Percentiles rank a stretch among this genome's conserved stretches.
phyloP scores from a whole-genome alignment of 2,888 invertebrate genomes.

The Melolontha melolontha region DNA sequence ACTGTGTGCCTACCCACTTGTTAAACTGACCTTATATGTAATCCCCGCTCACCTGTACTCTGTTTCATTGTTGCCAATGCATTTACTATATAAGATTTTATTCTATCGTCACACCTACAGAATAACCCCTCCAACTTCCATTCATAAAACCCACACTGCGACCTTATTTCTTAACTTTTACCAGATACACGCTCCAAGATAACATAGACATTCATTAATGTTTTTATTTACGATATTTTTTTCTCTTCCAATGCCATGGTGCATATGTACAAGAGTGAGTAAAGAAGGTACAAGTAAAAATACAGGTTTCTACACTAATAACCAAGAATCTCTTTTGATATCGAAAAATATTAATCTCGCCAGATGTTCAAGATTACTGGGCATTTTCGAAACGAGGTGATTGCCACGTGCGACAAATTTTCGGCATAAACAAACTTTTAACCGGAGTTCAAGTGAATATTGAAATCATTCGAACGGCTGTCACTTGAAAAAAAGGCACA shows the following conservation, averaged over 20 bases:
- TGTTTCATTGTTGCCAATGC: slow-evolving; percentile 48
- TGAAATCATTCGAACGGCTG: not conserved
- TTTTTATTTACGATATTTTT: slow-evolving; percentile 45
- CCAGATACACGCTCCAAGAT: slow-evolving; percentile 46
- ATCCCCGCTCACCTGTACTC: slow-evolving; percentile 47
- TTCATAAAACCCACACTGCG: slow-evolving; percentile 55
- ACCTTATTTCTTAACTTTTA: slow-evolving; percentile 54
- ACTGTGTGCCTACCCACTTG: slow-evolving; percentile 44
- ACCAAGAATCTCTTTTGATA: slow-evolving; percentile 7
- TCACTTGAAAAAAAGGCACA: slow-evolving; percentile 4
- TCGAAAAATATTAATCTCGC: slow-evolving; percentile 15
- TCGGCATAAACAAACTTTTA: slow-evolving; percentile 10
- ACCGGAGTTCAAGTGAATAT: not conserved
- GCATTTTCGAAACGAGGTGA: slow-evolving; percentile 10
- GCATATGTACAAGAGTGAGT: slow-evolving; percentile 8
- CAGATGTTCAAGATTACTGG: slow-evolving; percentile 20
- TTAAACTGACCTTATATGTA: slow-evolving; percentile 48
- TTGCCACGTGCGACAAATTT: slow-evolving; percentile 33
- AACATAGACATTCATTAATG: slow-evolving; percentile 45
- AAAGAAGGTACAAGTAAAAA: slow-evolving; percentile 23
- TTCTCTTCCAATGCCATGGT: slow-evolving; percentile 13
- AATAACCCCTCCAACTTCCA: slow-evolving; percentile 49
- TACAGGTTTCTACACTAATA: slow-evolving; percentile 30
- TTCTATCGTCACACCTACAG: slow-evolving; percentile 52
- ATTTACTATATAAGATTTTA: slow-evolving; percentile 47